Percentiles rank a stretch among this genome's conserved stretches.
phyloP scores from a whole-genome alignment of 2,888 invertebrate species.

The Trichacis sp. region DNA sequence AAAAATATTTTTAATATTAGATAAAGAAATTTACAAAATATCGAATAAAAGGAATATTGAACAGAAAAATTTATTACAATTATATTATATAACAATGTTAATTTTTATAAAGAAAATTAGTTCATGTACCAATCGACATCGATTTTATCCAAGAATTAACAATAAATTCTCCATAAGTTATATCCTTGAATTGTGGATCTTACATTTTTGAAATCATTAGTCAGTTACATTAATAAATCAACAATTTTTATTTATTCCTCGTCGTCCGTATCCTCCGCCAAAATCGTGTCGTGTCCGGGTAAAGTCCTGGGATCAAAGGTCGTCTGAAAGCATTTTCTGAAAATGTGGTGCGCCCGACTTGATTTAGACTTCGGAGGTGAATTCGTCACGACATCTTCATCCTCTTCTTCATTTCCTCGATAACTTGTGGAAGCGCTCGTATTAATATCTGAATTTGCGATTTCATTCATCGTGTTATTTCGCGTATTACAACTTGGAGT shows the following conservation, averaged over 20 bases:
- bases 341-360: conserved; percentile 75
- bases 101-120: too few species aligned
- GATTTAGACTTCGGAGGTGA: conserved; percentile 75
- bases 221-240: too few species aligned
- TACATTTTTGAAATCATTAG: too few species aligned
- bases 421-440: neutral
- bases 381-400: conserved; percentile 71
- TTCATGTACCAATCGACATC: too few species aligned
- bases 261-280: conserved; percentile 82
- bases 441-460: neutral
- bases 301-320: conserved; percentile 75
- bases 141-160: too few species aligned
- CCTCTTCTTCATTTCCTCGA: conserved; percentile 14
- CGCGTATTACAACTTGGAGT: conserved; percentile 23
- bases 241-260: conserved; percentile 60
- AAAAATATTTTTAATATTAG: too few species aligned
- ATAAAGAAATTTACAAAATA: too few species aligned
- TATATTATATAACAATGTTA: too few species aligned
- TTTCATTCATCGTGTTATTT: neutral
- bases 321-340: conserved; percentile 80
- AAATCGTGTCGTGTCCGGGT: conserved; percentile 73
- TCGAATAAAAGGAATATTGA: too few species aligned
- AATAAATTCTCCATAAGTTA: too few species aligned
- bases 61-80: too few species aligned
- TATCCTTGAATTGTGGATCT: too few species aligned